Evolutionary conservation across 2,797 vertebrate species (phyloP).

Genomic region (Ctenopoma kingsleyae): DNA sequence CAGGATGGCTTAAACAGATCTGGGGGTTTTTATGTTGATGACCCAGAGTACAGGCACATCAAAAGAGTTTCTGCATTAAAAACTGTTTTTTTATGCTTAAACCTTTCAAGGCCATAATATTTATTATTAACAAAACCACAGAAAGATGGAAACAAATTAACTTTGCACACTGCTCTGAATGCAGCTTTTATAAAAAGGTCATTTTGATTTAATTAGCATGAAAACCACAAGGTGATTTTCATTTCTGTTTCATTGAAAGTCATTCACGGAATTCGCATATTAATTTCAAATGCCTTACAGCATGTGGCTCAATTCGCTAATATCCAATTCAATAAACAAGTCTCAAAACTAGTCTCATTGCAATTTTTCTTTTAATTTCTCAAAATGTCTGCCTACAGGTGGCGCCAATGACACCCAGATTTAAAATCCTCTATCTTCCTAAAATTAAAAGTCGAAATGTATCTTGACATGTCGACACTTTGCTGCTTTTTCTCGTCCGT

Average conservation of each 20-base stretch:
- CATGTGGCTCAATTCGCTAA: not conserved
- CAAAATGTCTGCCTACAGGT: constrained; percentile 81
- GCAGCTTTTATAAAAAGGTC: constrained; percentile 17
- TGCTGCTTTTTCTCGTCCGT: not conserved
- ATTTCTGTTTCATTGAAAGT: not conserved
- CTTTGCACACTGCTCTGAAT: constrained; percentile 38
- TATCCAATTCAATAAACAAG: constrained; percentile 25
- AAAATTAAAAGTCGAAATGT: constrained; percentile 55
- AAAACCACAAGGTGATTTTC: constrained; percentile 3
- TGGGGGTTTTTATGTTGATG: not conserved
- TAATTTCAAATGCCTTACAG: not conserved
- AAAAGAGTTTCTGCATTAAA: not conserved
- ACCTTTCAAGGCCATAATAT: constrained; percentile 11
- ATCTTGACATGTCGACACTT: constrained; percentile 44
- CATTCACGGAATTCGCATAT: not conserved
- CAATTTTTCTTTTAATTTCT: constrained; percentile 71
- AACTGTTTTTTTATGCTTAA: not conserved
- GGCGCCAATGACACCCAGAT: constrained; percentile 79
- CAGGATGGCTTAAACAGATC: not conserved
- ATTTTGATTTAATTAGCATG: constrained; percentile 36
- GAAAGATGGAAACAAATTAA: not conserved
- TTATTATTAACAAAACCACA: constrained; percentile 4
- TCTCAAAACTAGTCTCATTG: constrained; percentile 63
- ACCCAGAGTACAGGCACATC: not conserved
- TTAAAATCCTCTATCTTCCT: constrained; percentile 70